Evolutionary conservation across 1,140 invertebrate species (phyloP).

Genomic region (Maniola jurtina): DNA sequence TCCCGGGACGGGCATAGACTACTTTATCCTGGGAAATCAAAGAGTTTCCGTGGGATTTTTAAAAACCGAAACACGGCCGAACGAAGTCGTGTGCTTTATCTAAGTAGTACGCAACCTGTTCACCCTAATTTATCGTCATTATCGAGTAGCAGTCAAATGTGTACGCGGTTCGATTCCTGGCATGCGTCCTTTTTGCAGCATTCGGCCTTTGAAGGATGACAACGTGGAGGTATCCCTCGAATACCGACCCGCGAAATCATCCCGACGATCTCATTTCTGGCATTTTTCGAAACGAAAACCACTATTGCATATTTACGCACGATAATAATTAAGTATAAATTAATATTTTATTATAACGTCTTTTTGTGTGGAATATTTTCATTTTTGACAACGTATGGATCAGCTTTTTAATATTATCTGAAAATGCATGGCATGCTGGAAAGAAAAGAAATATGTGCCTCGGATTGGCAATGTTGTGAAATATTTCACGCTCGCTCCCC

Average conservation of each 20-base stretch:
- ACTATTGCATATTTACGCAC: neutral
- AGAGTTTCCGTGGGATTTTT: too few relatives aligned
- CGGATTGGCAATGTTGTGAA: too few relatives aligned
- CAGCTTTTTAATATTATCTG: neutral
- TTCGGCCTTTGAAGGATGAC: constrained; percentile 22
- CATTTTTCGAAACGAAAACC: constrained; percentile 2
- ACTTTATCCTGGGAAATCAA: too few relatives aligned
- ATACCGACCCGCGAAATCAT: constrained; percentile 12
- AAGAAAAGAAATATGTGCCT: too few relatives aligned
- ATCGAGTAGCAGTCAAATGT: constrained; percentile 25
- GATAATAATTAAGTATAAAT: neutral
- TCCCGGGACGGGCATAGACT: too few relatives aligned
- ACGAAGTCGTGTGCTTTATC: too few relatives aligned
- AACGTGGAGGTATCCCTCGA: constrained; percentile 27
- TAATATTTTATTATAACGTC: neutral
- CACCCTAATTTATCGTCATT: constrained; percentile 14
- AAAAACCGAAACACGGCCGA: too few relatives aligned
- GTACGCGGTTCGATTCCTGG: constrained; percentile 20
- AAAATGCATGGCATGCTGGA: too few relatives aligned
- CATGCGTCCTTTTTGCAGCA: constrained; percentile 10
- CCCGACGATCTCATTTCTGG: constrained; percentile 15
- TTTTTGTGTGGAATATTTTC: neutral
- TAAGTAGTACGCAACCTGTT: too few relatives aligned
- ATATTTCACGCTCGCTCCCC: too few relatives aligned
- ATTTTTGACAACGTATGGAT: neutral